Evolutionary conservation across 2,888 invertebrate genomes (phyloP).

Genomic region (Aquatica leii): DNA sequence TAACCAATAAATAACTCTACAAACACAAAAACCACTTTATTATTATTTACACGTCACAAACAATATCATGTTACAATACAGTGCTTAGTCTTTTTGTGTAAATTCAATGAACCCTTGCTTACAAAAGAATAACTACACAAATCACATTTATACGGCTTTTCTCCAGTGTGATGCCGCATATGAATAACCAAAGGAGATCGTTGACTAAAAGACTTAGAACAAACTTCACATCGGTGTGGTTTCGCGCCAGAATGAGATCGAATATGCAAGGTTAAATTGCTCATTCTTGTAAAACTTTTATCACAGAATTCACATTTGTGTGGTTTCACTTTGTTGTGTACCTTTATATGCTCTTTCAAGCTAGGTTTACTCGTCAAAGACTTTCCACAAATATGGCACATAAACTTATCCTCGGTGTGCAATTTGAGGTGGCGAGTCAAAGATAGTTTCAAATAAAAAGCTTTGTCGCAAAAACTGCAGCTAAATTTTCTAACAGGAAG

Average conservation of each 20-base stretch:
- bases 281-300: slow-evolving; percentile 51
- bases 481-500: too few relatives aligned
- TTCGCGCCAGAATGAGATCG: slow-evolving; percentile 57
- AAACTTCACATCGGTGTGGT: slow-evolving; percentile 52
- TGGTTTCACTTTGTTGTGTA: slow-evolving; percentile 54
- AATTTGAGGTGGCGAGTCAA: too few relatives aligned
- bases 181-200: slow-evolving; percentile 66
- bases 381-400: slow-evolving; percentile 54
- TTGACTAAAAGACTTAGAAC: slow-evolving; percentile 65
- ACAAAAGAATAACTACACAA: slow-evolving; percentile 66
- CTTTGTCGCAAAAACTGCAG: too few relatives aligned
- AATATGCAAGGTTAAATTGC: slow-evolving; percentile 54
- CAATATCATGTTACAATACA: too few relatives aligned
- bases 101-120: slow-evolving; percentile 1
- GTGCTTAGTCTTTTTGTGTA: slow-evolving; percentile 8
- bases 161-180: slow-evolving; percentile 67
- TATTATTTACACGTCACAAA: too few relatives aligned
- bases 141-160: slow-evolving; percentile 67
- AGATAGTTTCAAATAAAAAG: too few relatives aligned
- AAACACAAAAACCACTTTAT: too few relatives aligned
- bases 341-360: slow-evolving; percentile 48
- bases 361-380: slow-evolving; percentile 50
- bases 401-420: too few relatives aligned
- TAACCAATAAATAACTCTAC: too few relatives aligned
- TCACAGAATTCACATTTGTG: slow-evolving; percentile 50